Base-by-base conservation (phyloP, 2,113 vertebrate genomes). In the Sinocyclocheilus rhinocerous region DNA sequence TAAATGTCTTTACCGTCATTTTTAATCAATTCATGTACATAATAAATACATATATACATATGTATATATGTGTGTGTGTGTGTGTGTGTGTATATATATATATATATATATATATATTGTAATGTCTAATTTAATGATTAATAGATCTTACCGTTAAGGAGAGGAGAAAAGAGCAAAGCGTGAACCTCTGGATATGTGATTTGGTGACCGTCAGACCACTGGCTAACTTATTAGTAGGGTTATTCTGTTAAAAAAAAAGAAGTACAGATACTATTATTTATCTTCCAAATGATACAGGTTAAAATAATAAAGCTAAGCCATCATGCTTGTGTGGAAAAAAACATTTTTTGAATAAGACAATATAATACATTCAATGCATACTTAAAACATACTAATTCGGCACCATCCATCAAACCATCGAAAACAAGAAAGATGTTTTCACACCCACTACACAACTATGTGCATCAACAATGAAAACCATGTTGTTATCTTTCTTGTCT, bases 181-280 rank as follows among this genome's bases (percentile, higher is more conserved):
- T 98, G 94, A 99, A 99, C 95, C 95, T 98, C 92, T 98, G 98
- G 92, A 99, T 99, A 65, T 99, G 96, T 0, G 95, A 92, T 0
- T 97, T 95, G 7, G 95, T 97, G 91, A 99, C 95, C 0, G 94
- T 93, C 90, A 89, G 93, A 61, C 84, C 89, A 0, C 92, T 92
- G 80, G 93, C 95, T 91, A 97, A 6, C 92, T 98, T 98, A 94
- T 97, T 99, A 96, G 96, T 97, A 87, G 97, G 96, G 91, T 97
- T 98, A 91, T 96, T 99, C 98, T 99, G 91, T 90, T 1, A 18
- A 84, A 70, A 63, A 81, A 33, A 76, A 48, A 63, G 9, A 65
- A 69, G n/a, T 6, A 75, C 48, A 78, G 12, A 20, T 18, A 48
- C 3, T 73, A 65, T 48, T 11, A 22, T 18, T 61, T 63, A 45